phyloP scores from a whole-genome alignment of 2,113 vertebrate species.

The Crocuta crocuta region DNA sequence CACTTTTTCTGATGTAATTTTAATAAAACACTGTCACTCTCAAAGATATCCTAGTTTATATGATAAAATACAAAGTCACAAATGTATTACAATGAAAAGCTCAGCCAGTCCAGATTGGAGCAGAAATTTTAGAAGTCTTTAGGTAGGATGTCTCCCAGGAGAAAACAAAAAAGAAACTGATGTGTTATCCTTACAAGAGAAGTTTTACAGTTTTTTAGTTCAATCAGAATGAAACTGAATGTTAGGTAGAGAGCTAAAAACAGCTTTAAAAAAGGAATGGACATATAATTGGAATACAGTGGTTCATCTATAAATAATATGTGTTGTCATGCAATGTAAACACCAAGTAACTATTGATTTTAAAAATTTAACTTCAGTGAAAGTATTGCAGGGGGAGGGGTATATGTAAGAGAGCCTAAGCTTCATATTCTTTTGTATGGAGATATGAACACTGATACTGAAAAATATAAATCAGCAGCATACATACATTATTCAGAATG shows the following conservation, averaged over 20 bases:
- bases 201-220: neutral
- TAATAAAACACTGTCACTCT: neutral
- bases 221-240: neutral
- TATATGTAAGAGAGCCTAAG: neutral
- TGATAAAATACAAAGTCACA: neutral
- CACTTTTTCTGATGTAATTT: neutral
- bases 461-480: neutral
- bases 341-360: neutral
- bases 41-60: neutral
- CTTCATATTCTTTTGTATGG: neutral
- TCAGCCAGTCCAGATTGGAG: neutral
- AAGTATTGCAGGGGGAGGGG: neutral
- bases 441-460: neutral
- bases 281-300: neutral
- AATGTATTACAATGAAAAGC: neutral
- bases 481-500: neutral
- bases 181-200: neutral
- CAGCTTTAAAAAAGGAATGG: neutral
- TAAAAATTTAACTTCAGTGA: neutral
- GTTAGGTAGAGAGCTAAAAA: neutral
- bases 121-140: neutral
- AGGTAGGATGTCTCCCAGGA: neutral
- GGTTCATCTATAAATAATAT: neutral
- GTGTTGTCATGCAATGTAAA: neutral
- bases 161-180: neutral